Conservation (phyloP, 2,797 vertebrate species). For the Botia kubotai region DNA sequence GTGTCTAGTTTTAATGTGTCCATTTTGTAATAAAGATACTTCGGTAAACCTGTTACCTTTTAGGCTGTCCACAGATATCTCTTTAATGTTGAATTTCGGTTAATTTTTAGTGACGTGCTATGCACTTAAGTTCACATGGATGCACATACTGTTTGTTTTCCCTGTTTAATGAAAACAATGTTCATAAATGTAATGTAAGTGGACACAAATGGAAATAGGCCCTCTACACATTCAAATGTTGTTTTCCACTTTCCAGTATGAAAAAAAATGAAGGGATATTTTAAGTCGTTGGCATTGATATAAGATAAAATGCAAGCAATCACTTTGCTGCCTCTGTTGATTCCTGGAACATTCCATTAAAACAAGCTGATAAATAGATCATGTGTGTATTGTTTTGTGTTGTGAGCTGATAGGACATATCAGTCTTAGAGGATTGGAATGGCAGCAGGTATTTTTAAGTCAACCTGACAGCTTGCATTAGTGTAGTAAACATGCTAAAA, state of each 20-base stretch:
- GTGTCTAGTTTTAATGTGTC: too few species aligned
- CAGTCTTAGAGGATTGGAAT: slow-evolving; percentile 42
- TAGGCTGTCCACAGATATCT: background rate
- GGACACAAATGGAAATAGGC: too few species aligned
- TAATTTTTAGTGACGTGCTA: too few species aligned
- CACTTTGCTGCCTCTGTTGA: background rate
- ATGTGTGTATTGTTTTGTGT: slow-evolving; percentile 21
- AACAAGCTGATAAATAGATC: slow-evolving; percentile 65
- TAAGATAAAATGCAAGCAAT: background rate
- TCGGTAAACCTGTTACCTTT: too few species aligned
- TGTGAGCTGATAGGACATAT: slow-evolving; percentile 56
- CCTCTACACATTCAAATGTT: too few species aligned
- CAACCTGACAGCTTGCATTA: slow-evolving; percentile 53
- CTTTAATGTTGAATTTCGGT: too few species aligned
- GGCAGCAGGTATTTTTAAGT: slow-evolving; percentile 43
- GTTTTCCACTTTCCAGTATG: background rate
- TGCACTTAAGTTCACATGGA: too few species aligned
- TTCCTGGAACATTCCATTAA: slow-evolving; percentile 49
- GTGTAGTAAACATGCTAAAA: slow-evolving; percentile 42
- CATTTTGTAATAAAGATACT: background rate
- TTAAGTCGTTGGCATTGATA: background rate
- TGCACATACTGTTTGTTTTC: too few species aligned
- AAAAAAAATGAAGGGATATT: background rate
- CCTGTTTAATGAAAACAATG: background rate
- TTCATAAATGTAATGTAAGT: background rate